Evolutionary conservation across 2,797 vertebrate genomes (phyloP), one percentile per base, ranked within the genome.

Genomic region (Chloroceryle amazona): DNA sequence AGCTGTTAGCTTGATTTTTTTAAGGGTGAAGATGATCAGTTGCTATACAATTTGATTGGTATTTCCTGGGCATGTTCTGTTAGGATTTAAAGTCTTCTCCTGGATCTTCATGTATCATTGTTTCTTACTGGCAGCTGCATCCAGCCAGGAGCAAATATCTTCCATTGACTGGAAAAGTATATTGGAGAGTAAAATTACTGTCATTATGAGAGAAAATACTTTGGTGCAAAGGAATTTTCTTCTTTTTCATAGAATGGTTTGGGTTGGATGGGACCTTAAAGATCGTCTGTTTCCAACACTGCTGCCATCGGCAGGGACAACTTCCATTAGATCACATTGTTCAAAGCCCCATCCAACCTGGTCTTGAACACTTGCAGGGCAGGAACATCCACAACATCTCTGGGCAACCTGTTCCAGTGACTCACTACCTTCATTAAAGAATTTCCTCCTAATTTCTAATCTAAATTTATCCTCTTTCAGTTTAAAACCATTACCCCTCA

Each of bases 1-100:
- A 97, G 97, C 97, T 98, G 97, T 90, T 98, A 83, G 63, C n/a
- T 75, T 86, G 60, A 91, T 82, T 95, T 97, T 97, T 96, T 94
- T 92, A 92, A 96, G 97, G 81, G 65, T 57, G 92, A 95, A 89
- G 97, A 98, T 97, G 95, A 96, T 96, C 97, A 91, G 93, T 97
- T 94, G 95, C 33, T 86, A 9, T 96, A 95, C 72, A 89, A 97
- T 97, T 96, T 96, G 96, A 95, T 96, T 97, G 95, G 86, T 91
- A 97, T 97, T 98, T 98, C 97, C 97, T 96, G 96, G 95, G 89
- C 86, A 94, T 52, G 49, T 92, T 89, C 87, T 74, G 10, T 42
- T 61, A 93, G 80, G 86, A 62, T 90, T 93, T 94, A 88, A 89
- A 83, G 47, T 90, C 63, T 94, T 95, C 71, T 96, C 61, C 58